These are phyloP conservation scores for Apotomis betuletana DNA, from an alignment of 2,888 invertebrate genomes.

Conservation along the genomic window DNA sequence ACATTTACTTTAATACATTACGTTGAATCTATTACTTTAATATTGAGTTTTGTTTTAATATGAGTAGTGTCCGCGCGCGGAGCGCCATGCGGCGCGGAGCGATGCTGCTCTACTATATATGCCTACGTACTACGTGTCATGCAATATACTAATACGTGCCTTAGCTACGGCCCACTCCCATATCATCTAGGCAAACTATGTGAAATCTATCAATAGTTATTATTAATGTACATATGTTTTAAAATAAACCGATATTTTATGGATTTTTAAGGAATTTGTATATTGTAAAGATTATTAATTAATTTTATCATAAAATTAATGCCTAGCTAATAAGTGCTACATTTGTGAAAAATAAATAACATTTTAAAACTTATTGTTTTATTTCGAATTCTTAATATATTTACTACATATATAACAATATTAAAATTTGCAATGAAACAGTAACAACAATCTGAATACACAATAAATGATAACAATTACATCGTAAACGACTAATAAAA, in stretches of 20 bases:
- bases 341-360: constrained; percentile 83
- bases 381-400: constrained; percentile 54
- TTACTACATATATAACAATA: constrained; percentile 28
- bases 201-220: constrained; percentile 79
- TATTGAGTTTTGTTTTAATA: constrained; percentile 51
- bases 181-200: constrained; percentile 78
- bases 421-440: constrained; percentile 28
- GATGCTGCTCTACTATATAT: constrained; percentile 19
- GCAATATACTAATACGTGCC: constrained; percentile 75
- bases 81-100: constrained; percentile 32
- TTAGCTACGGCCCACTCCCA: constrained; percentile 79
- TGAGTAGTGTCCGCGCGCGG: constrained; percentile 46
- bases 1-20: constrained; percentile 57
- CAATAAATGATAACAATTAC: constrained; percentile 27
- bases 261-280: constrained; percentile 83
- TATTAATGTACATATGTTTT: constrained; percentile 81
- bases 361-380: constrained; percentile 73
- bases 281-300: constrained; percentile 82
- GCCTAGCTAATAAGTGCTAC: constrained; percentile 81
- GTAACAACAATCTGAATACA: constrained; percentile 35
- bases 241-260: constrained; percentile 83
- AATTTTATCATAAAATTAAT: constrained; percentile 83
- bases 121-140: constrained; percentile 49
- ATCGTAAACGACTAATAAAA: constrained; percentile 28
- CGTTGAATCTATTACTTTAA: constrained; percentile 63